Evolutionary conservation across 2,888 invertebrate genomes (phyloP).

Genomic region (Diarsia mendica): DNA sequence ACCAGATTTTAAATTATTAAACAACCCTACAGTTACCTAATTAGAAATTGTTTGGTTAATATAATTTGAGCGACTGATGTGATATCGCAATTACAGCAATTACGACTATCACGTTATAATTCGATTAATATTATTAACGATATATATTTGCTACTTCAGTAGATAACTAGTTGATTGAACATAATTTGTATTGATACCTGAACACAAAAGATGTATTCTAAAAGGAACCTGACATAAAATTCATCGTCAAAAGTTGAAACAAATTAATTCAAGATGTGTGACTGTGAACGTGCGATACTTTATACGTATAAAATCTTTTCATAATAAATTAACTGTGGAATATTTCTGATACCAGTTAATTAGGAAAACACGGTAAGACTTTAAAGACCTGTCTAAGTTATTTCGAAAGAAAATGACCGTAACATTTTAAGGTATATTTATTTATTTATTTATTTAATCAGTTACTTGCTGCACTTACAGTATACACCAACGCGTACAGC

Average conservation of each 20-base stretch:
- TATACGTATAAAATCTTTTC: not conserved
- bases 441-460: too few species aligned
- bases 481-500: too few species aligned
- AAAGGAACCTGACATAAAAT: not conserved
- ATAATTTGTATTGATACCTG: conserved; percentile 3
- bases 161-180: conserved; percentile 29
- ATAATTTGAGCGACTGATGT: conserved; percentile 34
- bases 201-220: not conserved
- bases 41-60: conserved; percentile 34
- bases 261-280: not conserved
- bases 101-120: conserved; percentile 50
- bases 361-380: not conserved
- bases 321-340: not conserved
- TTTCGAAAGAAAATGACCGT: not conserved
- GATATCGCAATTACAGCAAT: conserved; percentile 55
- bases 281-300: not conserved
- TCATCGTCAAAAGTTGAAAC: not conserved
- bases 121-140: conserved; percentile 45
- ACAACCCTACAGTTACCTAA: conserved; percentile 9
- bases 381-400: not conserved
- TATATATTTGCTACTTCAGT: conserved; percentile 36
- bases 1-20: not conserved
- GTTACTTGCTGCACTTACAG: too few species aligned
- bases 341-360: not conserved
- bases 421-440: conserved; percentile 2